These are phyloP conservation scores for Chloebia gouldiae DNA, from an alignment of 2,113 vertebrate species.

Conservation along the genomic window DNA sequence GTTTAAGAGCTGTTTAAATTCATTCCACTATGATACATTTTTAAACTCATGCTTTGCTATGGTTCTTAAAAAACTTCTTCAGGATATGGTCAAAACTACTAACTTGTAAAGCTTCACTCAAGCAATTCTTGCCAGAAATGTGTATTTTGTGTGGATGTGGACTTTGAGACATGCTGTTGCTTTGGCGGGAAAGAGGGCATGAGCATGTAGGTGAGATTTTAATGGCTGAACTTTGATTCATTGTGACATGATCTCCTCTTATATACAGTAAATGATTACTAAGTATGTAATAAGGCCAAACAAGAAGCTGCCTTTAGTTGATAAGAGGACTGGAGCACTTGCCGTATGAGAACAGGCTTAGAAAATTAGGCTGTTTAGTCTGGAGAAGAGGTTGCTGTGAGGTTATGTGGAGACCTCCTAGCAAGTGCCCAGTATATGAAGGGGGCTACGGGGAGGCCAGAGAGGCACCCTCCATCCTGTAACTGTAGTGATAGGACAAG, in stretches of 20 bases:
- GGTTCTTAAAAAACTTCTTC: neutral
- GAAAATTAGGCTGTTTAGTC: neutral
- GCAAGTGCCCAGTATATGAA: neutral
- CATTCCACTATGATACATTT: neutral
- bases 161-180: neutral
- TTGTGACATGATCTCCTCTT: neutral
- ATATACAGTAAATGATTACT: neutral
- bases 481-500: neutral
- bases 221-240: neutral
- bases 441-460: accelerated
- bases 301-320: neutral
- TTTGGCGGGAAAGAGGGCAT: neutral
- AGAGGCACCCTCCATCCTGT: neutral
- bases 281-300: neutral
- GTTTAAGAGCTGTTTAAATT: neutral
- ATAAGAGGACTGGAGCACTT: neutral
- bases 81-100: neutral
- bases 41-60: neutral
- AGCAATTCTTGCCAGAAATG: neutral
- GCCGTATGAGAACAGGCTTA: neutral
- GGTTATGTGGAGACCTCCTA: neutral
- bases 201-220: neutral
- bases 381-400: neutral
- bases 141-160: neutral
- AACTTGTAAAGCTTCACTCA: neutral